Evolutionary conservation across 2,797 vertebrate species (phyloP).

Genomic region (Rhinoraja longicauda): DNA sequence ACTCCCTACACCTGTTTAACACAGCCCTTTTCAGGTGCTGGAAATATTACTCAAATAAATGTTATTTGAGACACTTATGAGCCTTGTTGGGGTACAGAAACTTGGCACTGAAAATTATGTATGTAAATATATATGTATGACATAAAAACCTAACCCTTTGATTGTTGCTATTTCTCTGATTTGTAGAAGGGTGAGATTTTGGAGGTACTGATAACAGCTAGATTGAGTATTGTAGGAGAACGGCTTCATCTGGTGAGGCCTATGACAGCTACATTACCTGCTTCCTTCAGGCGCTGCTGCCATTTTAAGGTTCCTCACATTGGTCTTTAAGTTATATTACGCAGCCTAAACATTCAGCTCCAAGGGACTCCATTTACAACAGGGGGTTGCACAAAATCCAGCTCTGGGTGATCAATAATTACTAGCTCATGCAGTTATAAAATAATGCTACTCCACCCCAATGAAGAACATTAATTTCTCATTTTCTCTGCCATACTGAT

Average conservation of each 20-base stretch:
- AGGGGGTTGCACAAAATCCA: neutral
- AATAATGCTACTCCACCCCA: neutral
- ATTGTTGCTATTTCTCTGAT: too few species aligned
- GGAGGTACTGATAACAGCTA: neutral
- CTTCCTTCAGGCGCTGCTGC: too few species aligned
- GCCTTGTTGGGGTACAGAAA: neutral
- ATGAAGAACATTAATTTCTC: neutral
- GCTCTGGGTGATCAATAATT: neutral
- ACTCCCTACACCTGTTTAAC: too few species aligned
- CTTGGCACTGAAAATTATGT: neutral
- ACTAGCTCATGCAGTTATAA: neutral
- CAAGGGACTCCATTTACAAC: neutral
- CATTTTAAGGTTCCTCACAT: too few species aligned
- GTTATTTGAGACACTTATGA: neutral
- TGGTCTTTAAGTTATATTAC: too few species aligned
- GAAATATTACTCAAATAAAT: neutral
- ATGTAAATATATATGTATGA: too few species aligned
- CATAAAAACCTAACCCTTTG: too few species aligned
- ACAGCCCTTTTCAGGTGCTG: too few species aligned
- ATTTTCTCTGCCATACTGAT: neutral
- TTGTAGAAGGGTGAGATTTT: too few species aligned
- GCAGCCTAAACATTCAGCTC: neutral
- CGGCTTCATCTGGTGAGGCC: too few species aligned
- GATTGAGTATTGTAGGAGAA: too few species aligned
- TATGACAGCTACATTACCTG: too few species aligned